Conservation (phyloP, 2,888 invertebrate genomes). For the Malthinus flaveolus region DNA sequence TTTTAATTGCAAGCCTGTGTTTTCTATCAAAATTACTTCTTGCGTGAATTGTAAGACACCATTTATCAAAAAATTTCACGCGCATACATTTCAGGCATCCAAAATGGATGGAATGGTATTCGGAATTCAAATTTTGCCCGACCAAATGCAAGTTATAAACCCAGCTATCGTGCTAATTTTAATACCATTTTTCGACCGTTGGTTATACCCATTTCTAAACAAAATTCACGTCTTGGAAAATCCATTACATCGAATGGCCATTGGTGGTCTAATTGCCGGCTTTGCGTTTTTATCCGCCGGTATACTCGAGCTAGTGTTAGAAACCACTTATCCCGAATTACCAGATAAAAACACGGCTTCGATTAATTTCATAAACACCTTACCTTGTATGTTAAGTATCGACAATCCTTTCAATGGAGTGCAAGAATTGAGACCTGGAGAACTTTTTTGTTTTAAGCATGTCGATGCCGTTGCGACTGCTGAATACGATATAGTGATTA, state of each 20-base stretch:
- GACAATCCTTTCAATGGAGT: constrained; percentile 43
- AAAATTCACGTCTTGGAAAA: constrained; percentile 55
- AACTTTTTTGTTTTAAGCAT: constrained; percentile 46
- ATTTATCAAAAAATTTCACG: not conserved
- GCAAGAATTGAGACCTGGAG: constrained; percentile 43
- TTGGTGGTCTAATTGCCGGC: constrained; percentile 66
- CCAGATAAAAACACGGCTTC: constrained; percentile 54
- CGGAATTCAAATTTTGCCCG: constrained; percentile 69
- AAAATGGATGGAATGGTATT: constrained; percentile 67
- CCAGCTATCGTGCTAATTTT: constrained; percentile 72
- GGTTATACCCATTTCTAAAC: constrained; percentile 60
- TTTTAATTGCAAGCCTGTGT: no score
- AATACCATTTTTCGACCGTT: constrained; percentile 66
- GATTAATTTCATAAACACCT: constrained; percentile 65
- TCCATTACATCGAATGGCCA: constrained; percentile 74
- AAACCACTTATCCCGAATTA: constrained; percentile 53
- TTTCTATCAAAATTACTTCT: no score
- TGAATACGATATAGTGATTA: constrained; percentile 44
- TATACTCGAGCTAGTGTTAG: constrained; percentile 62
- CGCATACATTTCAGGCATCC: constrained; percentile 67
- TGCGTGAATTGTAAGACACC: not conserved
- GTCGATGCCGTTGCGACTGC: constrained; percentile 46
- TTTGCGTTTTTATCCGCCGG: constrained; percentile 51
- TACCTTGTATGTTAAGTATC: constrained; percentile 61
- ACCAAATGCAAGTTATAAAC: constrained; percentile 81